Conservation (phyloP, 1,140 invertebrate genomes). For the Alviniconcha marisindica region DNA sequence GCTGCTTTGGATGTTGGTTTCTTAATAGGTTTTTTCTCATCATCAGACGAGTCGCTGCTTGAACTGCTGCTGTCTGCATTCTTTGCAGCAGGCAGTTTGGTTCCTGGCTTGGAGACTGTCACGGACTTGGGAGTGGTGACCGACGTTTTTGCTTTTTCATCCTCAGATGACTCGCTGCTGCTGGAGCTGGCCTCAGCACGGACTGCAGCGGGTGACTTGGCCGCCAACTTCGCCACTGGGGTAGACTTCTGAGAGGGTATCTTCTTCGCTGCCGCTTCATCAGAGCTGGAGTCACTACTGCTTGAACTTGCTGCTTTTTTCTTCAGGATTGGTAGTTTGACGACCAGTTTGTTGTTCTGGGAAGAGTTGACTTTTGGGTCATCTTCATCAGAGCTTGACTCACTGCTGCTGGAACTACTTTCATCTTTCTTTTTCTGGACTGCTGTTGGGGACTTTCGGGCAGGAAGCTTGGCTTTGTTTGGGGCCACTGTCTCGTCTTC, state of each 20-base stretch:
- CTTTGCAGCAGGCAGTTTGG: slow-evolving; percentile 14
- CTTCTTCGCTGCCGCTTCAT: slow-evolving; percentile 43
- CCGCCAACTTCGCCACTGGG: slow-evolving; percentile 9
- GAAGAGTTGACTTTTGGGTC: neutral
- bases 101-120: slow-evolving; percentile 28
- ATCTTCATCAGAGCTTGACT: slow-evolving; percentile 51
- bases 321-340: neutral
- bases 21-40: slow-evolving; percentile 41
- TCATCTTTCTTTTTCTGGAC: slow-evolving; percentile 16
- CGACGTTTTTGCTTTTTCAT: slow-evolving; percentile 36
- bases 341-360: slow-evolving; percentile 30
- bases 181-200: slow-evolving; percentile 34
- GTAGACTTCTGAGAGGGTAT: slow-evolving; percentile 15
- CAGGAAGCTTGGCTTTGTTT: slow-evolving; percentile 7
- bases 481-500: slow-evolving; percentile 33
- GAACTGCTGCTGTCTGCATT: slow-evolving; percentile 37
- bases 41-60: slow-evolving; percentile 47
- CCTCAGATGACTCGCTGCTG: slow-evolving; percentile 38
- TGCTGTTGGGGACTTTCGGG: slow-evolving; percentile 22
- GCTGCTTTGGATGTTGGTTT: slow-evolving; percentile 27
- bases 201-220: slow-evolving; percentile 27
- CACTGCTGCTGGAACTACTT: slow-evolving; percentile 38
- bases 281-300: slow-evolving; percentile 46
- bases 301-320: slow-evolving; percentile 27
- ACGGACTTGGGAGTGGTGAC: slow-evolving; percentile 29